Evolutionary conservation across 2,113 vertebrate genomes (phyloP), one percentile per base, ranked within the genome.

Genomic region (Lota lota): DNA sequence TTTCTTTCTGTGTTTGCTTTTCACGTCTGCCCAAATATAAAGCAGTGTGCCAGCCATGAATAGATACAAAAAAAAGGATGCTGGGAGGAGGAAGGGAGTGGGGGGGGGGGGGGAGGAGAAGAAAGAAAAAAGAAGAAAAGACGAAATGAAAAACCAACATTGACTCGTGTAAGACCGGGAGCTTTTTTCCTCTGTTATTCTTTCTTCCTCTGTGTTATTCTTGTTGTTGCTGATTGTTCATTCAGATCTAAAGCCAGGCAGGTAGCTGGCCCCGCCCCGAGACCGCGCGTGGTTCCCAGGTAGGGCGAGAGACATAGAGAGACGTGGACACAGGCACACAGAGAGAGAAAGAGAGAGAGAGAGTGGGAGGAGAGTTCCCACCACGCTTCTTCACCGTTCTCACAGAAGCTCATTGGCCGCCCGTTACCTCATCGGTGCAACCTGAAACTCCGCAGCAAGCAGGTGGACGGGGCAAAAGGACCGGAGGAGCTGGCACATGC

Each of bases 291-390:
- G 85, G 88, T 88, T 90, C 86, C 85, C 91, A 92, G 90, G 89
- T 92, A 89, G 79, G 81, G 67, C 78, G 80, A 88, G 78, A 62
- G 64, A 47, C 40, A 6, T 47, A 47, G 40, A 47, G 40, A 22
- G 18, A n/a, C n/a, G n/a, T n/a, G n/a, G n/a, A 1, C 15, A 47
- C 40, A 47, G 40, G 10, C 40, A 47, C 40, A 47, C 5, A 47
- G 40, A 47, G 40, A 47, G 40, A 28, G 28, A 47, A 1, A 47
- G 40, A 47, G 40, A 47, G 40, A 47, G 40, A 10, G 40, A 47
- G 5, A 12, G 90, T 79, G 92, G 93, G 93, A 90, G 93, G 92
- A 93, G 93, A 93, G 80, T 94, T 94, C 93, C 91, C 94, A 94
- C 93, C 93, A 89, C 88, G 79, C 86, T 90, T 73, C 74, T 83